These are phyloP conservation scores for Acanthaster planci DNA, from an alignment of 35 echinoderm and acorn worm genomes.

Conservation along the genomic window DNA sequence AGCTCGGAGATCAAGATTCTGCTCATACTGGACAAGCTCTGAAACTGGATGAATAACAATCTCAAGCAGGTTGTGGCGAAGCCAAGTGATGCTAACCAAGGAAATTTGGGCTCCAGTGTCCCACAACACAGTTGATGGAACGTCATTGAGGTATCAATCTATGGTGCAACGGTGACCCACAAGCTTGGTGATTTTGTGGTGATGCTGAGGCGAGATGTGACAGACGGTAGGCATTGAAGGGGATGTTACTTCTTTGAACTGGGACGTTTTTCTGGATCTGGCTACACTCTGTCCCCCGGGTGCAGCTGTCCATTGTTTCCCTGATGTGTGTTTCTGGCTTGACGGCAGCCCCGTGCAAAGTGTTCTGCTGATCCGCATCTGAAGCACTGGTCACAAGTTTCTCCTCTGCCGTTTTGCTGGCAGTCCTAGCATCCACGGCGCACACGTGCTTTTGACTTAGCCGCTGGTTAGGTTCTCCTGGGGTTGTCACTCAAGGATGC, in stretches of 20 bases:
- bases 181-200: constrained; percentile 18
- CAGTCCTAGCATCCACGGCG: constrained; percentile 46
- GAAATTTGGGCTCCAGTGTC: constrained; percentile 76
- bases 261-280: background rate
- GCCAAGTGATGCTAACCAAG: constrained; percentile 48
- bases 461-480: background rate
- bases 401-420: background rate
- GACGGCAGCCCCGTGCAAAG: constrained; percentile 43
- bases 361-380: constrained; percentile 59
- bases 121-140: constrained; percentile 32
- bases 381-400: constrained; percentile 36
- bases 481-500: background rate
- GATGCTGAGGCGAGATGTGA: constrained; percentile 34
- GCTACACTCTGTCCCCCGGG: background rate
- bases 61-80: constrained; percentile 21
- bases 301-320: constrained; percentile 47
- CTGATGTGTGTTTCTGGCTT: background rate
- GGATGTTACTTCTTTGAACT: too few relatives aligned
- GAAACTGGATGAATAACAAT: constrained; percentile 11
- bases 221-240: background rate
- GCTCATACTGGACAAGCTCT: constrained; percentile 41
- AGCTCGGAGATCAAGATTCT: constrained; percentile 34
- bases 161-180: constrained; percentile 47
- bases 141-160: constrained; percentile 28
- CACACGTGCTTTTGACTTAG: too few relatives aligned